A percentile compares a stretch with the other conserved stretches of the same genome.
These are phyloP conservation scores for Marmota monax DNA, from an alignment of 2,113 vertebrate genomes.

Conservation along the genomic window DNA sequence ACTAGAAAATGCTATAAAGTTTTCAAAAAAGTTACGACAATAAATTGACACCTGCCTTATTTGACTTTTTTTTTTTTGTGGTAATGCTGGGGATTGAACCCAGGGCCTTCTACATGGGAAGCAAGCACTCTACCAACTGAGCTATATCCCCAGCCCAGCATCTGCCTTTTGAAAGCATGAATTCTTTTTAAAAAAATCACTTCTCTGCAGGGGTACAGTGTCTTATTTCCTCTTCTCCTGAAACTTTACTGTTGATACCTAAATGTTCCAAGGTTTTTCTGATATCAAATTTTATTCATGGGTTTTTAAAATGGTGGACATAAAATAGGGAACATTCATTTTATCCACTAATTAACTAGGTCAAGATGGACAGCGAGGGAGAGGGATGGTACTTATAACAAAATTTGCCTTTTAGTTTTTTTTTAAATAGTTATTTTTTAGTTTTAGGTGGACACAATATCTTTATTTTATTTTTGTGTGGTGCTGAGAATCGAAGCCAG, in stretches of 20 bases:
- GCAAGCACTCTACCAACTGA: too few species aligned
- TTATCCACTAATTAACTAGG: not conserved
- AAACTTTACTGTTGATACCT: not conserved
- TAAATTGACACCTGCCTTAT: not conserved
- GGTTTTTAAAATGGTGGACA: not conserved
- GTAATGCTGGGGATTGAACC: too few species aligned
- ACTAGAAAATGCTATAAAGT: not conserved
- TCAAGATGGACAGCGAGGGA: not conserved
- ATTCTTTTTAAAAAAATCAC: not conserved
- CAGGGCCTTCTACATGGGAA: too few species aligned
- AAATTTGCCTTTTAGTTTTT: not conserved
- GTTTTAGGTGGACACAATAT: too few species aligned
- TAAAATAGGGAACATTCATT: slow-evolving; percentile 7
- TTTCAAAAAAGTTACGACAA: not conserved
- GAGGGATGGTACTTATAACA: not conserved
- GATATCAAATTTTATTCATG: not conserved
- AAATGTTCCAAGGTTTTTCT: not conserved
- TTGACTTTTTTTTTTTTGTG: too few species aligned
- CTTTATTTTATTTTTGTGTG: too few species aligned
- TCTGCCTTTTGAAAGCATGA: not conserved
- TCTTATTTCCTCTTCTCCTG: slow-evolving; percentile 13
- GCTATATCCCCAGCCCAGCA: too few species aligned
- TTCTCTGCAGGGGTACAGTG: not conserved
- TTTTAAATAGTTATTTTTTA: too few species aligned
- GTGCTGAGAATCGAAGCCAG: too few species aligned